Evolutionary conservation across 2,888 invertebrate genomes (phyloP).

Genomic region (Orthonevra nobilis): DNA sequence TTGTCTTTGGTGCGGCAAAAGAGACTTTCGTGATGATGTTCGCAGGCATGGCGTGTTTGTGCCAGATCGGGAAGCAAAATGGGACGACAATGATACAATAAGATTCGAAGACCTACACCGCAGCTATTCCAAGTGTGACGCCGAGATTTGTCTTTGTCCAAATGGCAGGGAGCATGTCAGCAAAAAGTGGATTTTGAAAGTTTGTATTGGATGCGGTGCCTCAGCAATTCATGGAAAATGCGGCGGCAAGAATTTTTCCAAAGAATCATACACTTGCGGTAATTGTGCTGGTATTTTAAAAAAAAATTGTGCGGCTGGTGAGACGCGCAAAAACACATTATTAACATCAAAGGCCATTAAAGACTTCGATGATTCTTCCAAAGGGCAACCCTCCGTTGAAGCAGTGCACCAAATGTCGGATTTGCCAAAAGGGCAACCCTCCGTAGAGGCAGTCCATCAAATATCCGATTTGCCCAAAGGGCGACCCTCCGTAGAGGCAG

Average conservation of each 20-base stretch:
- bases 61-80: conserved; percentile 87
- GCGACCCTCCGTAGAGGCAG: no score
- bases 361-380: no score
- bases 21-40: conserved; percentile 74
- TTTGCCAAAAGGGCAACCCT: no score
- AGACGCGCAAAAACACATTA: conserved; percentile 26
- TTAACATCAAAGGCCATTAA: conserved; percentile 47
- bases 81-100: conserved; percentile 85
- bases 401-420: no score
- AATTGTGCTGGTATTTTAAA: conserved; percentile 25
- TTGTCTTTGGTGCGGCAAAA: conserved; percentile 76
- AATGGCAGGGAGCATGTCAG: conserved; percentile 81
- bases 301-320: conserved; percentile 1
- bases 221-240: conserved; percentile 48
- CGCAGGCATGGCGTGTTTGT: conserved; percentile 76
- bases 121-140: conserved; percentile 83
- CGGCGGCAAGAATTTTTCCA: conserved; percentile 7
- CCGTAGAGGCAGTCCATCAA: no score
- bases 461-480: no score
- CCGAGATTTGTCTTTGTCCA: conserved; percentile 83
- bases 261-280: conserved; percentile 42
- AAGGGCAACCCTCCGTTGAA: no score
- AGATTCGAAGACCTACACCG: conserved; percentile 87
- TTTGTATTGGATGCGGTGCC: conserved; percentile 45
- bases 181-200: conserved; percentile 50